Evolutionary conservation across 2,797 vertebrate genomes (phyloP), one percentile per base, ranked within the genome.

Genomic region (Malacoraja senta): DNA sequence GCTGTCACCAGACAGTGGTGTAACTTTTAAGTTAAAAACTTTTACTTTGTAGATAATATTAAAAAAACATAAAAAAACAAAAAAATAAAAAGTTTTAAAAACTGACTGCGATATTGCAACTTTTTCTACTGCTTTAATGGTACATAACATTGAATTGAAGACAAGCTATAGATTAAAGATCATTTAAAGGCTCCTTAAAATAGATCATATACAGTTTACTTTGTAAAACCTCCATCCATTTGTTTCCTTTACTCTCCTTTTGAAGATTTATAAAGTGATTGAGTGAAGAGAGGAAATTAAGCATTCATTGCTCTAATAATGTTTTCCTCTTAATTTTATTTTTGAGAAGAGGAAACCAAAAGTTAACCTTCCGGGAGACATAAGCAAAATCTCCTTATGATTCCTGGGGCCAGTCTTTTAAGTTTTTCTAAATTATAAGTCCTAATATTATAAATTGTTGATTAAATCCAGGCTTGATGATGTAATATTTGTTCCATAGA

Each of bases 21-120:
- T 98, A 98, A 99, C 98, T 99, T 99, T 99, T 99, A 99, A 99
- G 98, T 99, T 98, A 99, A 99, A 98, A 95, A 98, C 98, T 98
- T 99, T 99, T 99, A 99, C 98, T 99, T 99, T 99, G 98, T 99
- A 99, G 98, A 99, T 99, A 99, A 99, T 99, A 99, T 99, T 68
- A 99, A 97, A 99, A 99, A 98, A 95, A 83, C 95, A 96, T 94
- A 94, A 95, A 97, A 99, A 98, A 96, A 98, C 98, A 98, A 97
- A 99, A 99, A 99, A 97, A 98, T 97, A 98, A 98, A 98, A 99
- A 99, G 98, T 99, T 99, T 98, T 99, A 99, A 99, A 99, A 99
- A 99, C 98, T 99, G 97, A 96, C 93, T 35, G 12, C 44, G 19
- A 26, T 53, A 92, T 58, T 92, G 68, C 72, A 26, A 92, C 24